A percentile compares a stretch with the other conserved stretches of the same genome.
Conservation (phyloP, 1,140 invertebrate species). For the Ectropis grisescens region DNA sequence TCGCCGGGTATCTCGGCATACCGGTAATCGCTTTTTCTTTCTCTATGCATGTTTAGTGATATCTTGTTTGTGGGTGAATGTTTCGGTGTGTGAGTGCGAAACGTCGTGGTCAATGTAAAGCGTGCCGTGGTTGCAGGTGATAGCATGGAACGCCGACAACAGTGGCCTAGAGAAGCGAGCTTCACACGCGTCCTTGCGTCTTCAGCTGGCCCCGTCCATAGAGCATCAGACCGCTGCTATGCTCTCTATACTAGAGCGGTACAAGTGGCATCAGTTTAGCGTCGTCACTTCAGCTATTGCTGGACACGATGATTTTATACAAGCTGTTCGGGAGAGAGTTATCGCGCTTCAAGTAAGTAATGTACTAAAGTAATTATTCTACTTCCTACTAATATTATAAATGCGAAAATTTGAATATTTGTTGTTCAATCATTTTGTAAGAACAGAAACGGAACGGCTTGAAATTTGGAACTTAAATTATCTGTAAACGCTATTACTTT, state of each 20-base stretch:
- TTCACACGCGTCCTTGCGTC: constrained; percentile 85
- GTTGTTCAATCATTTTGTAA: no score
- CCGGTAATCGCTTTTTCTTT: constrained; percentile 48
- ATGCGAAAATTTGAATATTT: no score
- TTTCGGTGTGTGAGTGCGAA: no score
- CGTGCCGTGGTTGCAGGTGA: constrained; percentile 80
- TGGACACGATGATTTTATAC: constrained; percentile 95
- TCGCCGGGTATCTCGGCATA: constrained; percentile 83
- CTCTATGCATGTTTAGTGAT: constrained; percentile 5
- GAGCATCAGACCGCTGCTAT: constrained; percentile 95
- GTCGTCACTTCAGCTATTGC: constrained; percentile 94
- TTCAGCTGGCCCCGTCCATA: constrained; percentile 93
- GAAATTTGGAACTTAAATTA: no score
- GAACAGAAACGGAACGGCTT: no score
- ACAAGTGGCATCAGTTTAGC: constrained; percentile 97
- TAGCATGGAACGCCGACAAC: constrained; percentile 96
- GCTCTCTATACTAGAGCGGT: constrained; percentile 91
- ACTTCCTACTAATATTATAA: no score
- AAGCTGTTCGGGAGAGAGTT: constrained; percentile 89
- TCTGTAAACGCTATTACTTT: no score
- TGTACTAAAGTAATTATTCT: no score
- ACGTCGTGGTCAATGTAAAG: no score
- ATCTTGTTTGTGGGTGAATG: no score
- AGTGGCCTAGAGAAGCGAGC: constrained; percentile 86
- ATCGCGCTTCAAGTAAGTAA: constrained; percentile 79